Conservation (phyloP, 2,113 vertebrate species). For the Alces alces region DNA sequence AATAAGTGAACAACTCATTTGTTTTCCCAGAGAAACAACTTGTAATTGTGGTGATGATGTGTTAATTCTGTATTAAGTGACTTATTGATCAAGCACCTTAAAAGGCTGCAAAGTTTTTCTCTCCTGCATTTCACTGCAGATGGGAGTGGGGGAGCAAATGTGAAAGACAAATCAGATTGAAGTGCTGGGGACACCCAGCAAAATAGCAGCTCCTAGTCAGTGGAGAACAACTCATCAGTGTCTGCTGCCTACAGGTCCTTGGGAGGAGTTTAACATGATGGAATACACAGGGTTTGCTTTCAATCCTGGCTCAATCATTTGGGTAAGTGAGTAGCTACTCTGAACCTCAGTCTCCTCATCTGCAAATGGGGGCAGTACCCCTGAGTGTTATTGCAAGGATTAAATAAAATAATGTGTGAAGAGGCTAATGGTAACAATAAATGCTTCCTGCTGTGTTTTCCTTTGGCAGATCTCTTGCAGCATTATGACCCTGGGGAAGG, state of each 20-base stretch:
- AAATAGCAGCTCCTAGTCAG: not conserved
- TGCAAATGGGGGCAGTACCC: not conserved
- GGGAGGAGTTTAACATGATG: not conserved
- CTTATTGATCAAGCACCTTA: constrained; percentile 48
- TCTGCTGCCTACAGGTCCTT: not conserved
- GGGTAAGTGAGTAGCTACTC: not conserved
- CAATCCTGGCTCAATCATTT: not conserved
- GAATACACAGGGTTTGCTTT: not conserved
- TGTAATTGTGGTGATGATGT: not conserved
- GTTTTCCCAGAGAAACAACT: constrained; percentile 43
- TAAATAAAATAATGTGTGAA: not conserved
- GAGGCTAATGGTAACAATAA: not conserved
- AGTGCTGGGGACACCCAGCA: not conserved
- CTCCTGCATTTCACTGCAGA: not conserved
- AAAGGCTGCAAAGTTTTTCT: constrained; percentile 18
- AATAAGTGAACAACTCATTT: constrained; percentile 1
- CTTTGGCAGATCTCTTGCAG: constrained; percentile 4
- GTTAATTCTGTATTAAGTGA: constrained; percentile 25
- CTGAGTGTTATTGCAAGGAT: not conserved
- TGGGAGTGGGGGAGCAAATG: not conserved
- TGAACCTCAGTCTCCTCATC: not conserved
- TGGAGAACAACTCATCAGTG: not conserved
- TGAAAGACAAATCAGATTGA: constrained; percentile 30
- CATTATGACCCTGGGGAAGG: not conserved
- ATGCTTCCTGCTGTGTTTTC: not conserved